Conservation (phyloP, 2,113 vertebrate genomes). For the Macrotis lagotis region DNA sequence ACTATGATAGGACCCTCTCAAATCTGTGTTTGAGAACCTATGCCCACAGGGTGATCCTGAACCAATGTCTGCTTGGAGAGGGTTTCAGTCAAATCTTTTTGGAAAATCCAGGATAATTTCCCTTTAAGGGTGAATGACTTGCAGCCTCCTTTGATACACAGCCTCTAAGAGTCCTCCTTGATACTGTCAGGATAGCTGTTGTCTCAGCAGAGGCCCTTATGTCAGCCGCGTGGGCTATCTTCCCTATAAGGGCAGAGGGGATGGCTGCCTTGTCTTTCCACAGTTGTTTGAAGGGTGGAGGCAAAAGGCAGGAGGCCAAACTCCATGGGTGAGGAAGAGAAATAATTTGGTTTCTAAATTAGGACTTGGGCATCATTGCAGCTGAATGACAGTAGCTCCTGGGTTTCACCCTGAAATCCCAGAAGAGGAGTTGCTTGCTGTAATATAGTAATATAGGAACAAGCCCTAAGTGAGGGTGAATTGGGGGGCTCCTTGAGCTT, state of each 20-base stretch:
- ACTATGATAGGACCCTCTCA: neutral
- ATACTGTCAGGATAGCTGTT: slow-evolving; percentile 47
- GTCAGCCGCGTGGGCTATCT: slow-evolving; percentile 38
- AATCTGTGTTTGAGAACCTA: neutral
- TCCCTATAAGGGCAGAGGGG: slow-evolving; percentile 6
- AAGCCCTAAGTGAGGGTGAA: rapidly evolving
- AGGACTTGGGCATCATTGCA: slow-evolving; percentile 40
- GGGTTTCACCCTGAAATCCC: slow-evolving; percentile 47
- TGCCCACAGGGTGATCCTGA: neutral
- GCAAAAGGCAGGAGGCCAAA: slow-evolving; percentile 38
- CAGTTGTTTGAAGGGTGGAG: neutral
- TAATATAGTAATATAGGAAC: neutral
- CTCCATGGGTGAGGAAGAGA: slow-evolving; percentile 50
- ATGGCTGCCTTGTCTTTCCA: slow-evolving; percentile 14
- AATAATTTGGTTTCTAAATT: slow-evolving; percentile 72
- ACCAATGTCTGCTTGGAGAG: neutral
- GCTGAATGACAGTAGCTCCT: slow-evolving; percentile 23
- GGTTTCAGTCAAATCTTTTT: neutral
- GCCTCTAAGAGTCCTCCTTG: slow-evolving; percentile 9
- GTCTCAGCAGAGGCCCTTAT: slow-evolving; percentile 40
- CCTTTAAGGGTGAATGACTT: neutral
- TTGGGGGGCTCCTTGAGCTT: slow-evolving; percentile 55
- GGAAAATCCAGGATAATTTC: slow-evolving; percentile 6
- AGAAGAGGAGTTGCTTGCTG: neutral
- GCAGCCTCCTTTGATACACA: rapidly evolving